Evolutionary conservation across 2,797 vertebrate species (phyloP).

Genomic region (Falco columbarius): DNA sequence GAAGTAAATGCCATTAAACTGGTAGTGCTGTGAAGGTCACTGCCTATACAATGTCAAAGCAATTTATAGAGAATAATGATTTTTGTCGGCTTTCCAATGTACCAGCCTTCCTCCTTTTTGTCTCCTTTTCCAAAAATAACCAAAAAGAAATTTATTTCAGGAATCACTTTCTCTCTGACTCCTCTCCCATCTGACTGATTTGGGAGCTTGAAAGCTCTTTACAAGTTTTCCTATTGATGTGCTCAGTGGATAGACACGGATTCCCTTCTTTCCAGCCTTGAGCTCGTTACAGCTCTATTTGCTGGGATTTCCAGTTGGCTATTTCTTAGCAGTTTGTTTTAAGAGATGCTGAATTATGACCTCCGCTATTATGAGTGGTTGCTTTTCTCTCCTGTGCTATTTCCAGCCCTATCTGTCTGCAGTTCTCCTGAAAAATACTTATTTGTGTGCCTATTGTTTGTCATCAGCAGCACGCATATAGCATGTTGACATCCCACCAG

Average conservation of each 20-base stretch:
- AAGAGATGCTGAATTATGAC: constrained; percentile 4
- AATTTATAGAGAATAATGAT: constrained; percentile 75
- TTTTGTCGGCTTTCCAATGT: constrained; percentile 73
- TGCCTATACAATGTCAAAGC: constrained; percentile 73
- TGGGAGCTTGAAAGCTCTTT: constrained; percentile 6
- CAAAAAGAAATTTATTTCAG: constrained; percentile 63
- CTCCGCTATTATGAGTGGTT: neutral
- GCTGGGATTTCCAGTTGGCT: constrained; percentile 1
- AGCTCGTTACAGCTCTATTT: neutral
- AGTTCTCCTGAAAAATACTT: neutral
- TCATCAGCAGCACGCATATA: neutral
- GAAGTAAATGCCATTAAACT: constrained; percentile 76
- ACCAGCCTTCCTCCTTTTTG: constrained; percentile 41
- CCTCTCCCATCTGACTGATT: constrained; percentile 31
- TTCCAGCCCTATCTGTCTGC: neutral
- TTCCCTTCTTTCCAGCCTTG: constrained; percentile 2
- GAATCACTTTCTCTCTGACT: constrained; percentile 40
- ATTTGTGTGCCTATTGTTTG: neutral
- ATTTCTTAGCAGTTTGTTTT: constrained; percentile 38
- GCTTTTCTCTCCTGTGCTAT: neutral
- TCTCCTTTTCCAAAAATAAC: constrained; percentile 66
- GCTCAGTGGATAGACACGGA: neutral
- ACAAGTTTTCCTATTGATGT: constrained; percentile 17
- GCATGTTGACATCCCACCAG: neutral
- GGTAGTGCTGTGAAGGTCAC: constrained; percentile 75